A percentile compares a stretch with the other conserved stretches of the same genome.
Evolutionary conservation across 2,797 vertebrate genomes (phyloP).

Genomic region (Harpagifer antarcticus): DNA sequence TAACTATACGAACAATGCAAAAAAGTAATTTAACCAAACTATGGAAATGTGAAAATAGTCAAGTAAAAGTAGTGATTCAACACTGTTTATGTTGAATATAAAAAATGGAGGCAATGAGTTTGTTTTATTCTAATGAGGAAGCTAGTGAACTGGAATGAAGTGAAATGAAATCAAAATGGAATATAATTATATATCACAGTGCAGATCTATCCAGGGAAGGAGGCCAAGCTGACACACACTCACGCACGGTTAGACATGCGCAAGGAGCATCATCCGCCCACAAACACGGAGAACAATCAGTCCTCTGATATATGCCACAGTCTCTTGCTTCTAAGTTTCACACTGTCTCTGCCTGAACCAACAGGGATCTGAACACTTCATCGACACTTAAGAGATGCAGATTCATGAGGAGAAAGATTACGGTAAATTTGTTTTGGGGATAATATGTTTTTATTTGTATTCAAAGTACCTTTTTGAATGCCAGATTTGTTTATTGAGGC

Average conservation of each 20-base stretch:
- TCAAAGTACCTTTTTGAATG: neutral
- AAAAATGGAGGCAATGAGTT: slow-evolving; percentile 13
- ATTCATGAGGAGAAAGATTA: slow-evolving; percentile 9
- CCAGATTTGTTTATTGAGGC: neutral
- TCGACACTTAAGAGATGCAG: slow-evolving; percentile 7
- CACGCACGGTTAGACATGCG: slow-evolving; percentile 23
- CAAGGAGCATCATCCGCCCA: slow-evolving; percentile 62
- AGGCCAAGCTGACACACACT: slow-evolving; percentile 42
- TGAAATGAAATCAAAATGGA: slow-evolving; percentile 42
- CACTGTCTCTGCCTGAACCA: slow-evolving; percentile 30
- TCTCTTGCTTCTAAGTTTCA: slow-evolving; percentile 45
- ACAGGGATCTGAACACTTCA: slow-evolving; percentile 24
- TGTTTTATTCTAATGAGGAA: slow-evolving; percentile 38
- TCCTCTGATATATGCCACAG: slow-evolving; percentile 58
- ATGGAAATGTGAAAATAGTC: too few relatives aligned
- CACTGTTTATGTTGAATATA: neutral
- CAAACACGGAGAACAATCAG: slow-evolving; percentile 65
- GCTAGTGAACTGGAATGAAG: slow-evolving; percentile 52
- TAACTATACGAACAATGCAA: too few relatives aligned
- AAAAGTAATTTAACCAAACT: too few relatives aligned
- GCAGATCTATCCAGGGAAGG: slow-evolving; percentile 52
- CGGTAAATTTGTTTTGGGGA: slow-evolving; percentile 21
- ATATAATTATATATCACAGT: slow-evolving; percentile 41
- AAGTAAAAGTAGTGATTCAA: too few relatives aligned
- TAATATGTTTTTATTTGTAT: neutral